These are phyloP conservation scores for Pseudopleuronectes americanus DNA, from an alignment of 2,797 vertebrate genomes.

Conservation along the genomic window DNA sequence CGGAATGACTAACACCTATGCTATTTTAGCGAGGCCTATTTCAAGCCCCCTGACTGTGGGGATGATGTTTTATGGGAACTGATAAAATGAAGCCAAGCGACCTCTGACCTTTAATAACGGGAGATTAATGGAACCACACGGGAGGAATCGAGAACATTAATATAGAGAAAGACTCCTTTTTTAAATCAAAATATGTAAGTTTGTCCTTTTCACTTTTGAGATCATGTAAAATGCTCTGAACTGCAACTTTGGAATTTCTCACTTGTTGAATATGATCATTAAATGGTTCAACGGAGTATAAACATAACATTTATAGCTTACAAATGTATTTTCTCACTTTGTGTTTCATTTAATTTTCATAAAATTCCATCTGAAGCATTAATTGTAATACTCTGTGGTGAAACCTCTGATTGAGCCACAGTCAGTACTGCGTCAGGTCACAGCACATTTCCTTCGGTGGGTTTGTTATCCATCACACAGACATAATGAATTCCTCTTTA, in stretches of 20 bases:
- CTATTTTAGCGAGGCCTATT: slow-evolving; percentile 76
- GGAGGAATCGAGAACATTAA: slow-evolving; percentile 20
- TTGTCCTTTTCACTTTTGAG: not conserved
- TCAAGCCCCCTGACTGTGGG: slow-evolving; percentile 45
- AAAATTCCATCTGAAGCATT: too few relatives aligned
- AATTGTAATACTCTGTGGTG: too few relatives aligned
- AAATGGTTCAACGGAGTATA: too few relatives aligned
- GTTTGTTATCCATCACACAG: not conserved
- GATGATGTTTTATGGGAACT: slow-evolving; percentile 59
- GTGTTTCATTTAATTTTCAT: too few relatives aligned
- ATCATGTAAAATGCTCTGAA: not conserved
- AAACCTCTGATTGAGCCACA: too few relatives aligned
- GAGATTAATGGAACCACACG: slow-evolving; percentile 45
- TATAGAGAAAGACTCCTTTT: slow-evolving; percentile 4
- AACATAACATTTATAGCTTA: too few relatives aligned
- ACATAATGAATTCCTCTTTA: not conserved
- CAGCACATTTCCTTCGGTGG: not conserved
- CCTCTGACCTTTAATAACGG: slow-evolving; percentile 73
- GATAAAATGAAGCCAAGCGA: slow-evolving; percentile 72
- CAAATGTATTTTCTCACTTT: too few relatives aligned
- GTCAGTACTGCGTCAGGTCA: not conserved
- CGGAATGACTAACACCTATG: slow-evolving; percentile 65
- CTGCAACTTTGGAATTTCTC: not conserved
- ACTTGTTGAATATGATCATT: not conserved
- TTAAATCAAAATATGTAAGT: not conserved